phyloP scores from a whole-genome alignment of 2,113 vertebrate genomes.

The Eupsittula cactorum region DNA sequence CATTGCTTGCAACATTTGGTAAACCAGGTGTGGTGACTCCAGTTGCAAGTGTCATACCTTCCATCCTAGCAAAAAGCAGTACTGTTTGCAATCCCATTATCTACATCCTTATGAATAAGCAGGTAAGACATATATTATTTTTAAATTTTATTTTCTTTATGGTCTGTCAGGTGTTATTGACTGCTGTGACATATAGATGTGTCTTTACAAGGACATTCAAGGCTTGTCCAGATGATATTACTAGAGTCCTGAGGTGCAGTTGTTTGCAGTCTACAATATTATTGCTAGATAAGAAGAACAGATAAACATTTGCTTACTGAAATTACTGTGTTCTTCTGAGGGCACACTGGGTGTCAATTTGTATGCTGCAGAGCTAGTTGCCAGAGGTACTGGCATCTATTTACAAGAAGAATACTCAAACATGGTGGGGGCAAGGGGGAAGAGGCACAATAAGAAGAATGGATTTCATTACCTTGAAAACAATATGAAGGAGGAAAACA shows the following conservation, averaged over 20 bases:
- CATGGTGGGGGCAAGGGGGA: background rate
- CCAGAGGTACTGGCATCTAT: background rate
- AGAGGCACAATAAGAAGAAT: background rate
- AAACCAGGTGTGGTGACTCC: conserved; percentile 78
- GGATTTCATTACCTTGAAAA: background rate
- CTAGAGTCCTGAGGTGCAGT: background rate
- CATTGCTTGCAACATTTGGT: conserved; percentile 83
- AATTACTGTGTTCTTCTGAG: background rate
- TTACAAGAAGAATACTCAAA: background rate
- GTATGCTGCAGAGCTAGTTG: background rate
- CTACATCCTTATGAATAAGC: conserved; percentile 88
- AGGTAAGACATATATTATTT: conserved; percentile 64
- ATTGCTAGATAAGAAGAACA: background rate
- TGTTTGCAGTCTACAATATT: background rate
- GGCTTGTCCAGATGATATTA: background rate
- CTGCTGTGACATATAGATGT: background rate
- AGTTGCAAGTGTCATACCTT: conserved; percentile 80
- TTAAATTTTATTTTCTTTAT: background rate
- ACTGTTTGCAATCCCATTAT: conserved; percentile 87
- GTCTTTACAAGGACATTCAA: background rate
- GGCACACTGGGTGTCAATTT: background rate
- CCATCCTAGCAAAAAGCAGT: conserved; percentile 87
- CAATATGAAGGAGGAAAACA: background rate
- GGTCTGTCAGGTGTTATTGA: background rate
- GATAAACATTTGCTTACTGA: background rate